Evolutionary conservation across 2,113 vertebrate species (phyloP), one percentile per base, ranked within the genome.

Genomic region (Pomatorhinus ruficollis): DNA sequence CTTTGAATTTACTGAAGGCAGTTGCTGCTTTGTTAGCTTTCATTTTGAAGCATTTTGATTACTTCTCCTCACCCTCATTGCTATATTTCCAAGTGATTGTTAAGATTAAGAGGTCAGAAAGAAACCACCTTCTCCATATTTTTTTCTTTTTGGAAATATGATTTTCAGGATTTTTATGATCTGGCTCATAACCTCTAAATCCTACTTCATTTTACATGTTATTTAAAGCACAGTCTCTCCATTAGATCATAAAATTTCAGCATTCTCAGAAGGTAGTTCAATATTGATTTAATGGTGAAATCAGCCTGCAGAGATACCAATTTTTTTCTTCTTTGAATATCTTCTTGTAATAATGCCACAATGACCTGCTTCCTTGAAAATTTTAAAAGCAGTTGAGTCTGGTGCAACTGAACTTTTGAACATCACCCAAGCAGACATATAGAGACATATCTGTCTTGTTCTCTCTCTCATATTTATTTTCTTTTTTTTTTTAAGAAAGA

Each of bases 121-220:
- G 56, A 93, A 93, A 75, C 11, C 10, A 69, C 11, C 2, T 8
- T 52, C 12, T 77, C 19, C 4, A 14, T 10, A 37, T 13, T 13
- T 28, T 57, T 45, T 65, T 84, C 5, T 64, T 89, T 69, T 65
- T 60, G 6, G 12, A 86, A 91, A 74, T 42, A 70, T 0, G 6
- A 52, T 63, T 93, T 79, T 64, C 28, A 76, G n/a, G 6, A 50
- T 71, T 90, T 91, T 87, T 71, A 74, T 89, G 20, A 65, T 84
- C 47, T 82, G 16, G 3, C 15, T 74, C 18, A 74, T 56, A 75
- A 76, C 12, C 24, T 76, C 28, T 64, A 72, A 94, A 64, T 72
- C 28, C n/a, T 53, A 52, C 20, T 84, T 75, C 30, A 66, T 63
- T 81, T 96, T 82, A 20, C 35, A 42, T 92, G 50, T 88, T 47